Evolutionary conservation across 2,888 invertebrate genomes (phyloP).

Genomic region (Hirtodrosophila trivittata): DNA sequence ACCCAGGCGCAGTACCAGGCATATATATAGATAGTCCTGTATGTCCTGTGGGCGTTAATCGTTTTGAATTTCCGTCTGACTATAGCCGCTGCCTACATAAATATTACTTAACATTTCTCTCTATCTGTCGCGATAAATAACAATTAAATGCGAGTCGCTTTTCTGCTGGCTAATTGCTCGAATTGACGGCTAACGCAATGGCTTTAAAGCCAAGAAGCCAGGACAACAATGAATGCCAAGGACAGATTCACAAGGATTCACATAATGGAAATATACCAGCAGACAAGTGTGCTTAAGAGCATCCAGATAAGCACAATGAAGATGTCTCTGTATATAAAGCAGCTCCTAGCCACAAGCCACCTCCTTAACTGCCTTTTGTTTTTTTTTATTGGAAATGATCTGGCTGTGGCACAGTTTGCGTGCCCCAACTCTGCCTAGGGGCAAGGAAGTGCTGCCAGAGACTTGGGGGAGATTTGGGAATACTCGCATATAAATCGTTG

Average conservation of each 20-base stretch:
- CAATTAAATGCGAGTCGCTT: conserved; percentile 68
- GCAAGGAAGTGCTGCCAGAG: not conserved
- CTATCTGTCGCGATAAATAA: conserved; percentile 66
- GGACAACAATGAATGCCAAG: conserved; percentile 24
- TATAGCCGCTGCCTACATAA: conserved; percentile 55
- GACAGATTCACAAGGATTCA: not conserved
- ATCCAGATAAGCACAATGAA: conserved; percentile 59
- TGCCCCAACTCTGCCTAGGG: not conserved
- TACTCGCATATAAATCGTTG: conserved; percentile 63
- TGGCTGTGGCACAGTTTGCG: not conserved
- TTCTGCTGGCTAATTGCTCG: conserved; percentile 59
- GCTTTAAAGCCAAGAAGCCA: conserved; percentile 36
- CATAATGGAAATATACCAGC: conserved; percentile 30
- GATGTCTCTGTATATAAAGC: conserved; percentile 36
- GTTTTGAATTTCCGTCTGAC: conserved; percentile 38
- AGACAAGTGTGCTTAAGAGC: conserved; percentile 42
- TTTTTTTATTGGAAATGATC: conserved; percentile 61
- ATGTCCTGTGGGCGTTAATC: conserved; percentile 39
- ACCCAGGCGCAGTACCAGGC: not conserved
- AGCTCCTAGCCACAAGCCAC: not conserved
- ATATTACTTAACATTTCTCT: conserved; percentile 67
- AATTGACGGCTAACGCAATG: conserved; percentile 15
- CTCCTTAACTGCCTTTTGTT: conserved; percentile 4
- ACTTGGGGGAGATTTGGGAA: conserved; percentile 11
- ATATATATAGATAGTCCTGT: not conserved